phyloP scores from a whole-genome alignment of 2,113 vertebrate species.

The Macrotis lagotis region DNA sequence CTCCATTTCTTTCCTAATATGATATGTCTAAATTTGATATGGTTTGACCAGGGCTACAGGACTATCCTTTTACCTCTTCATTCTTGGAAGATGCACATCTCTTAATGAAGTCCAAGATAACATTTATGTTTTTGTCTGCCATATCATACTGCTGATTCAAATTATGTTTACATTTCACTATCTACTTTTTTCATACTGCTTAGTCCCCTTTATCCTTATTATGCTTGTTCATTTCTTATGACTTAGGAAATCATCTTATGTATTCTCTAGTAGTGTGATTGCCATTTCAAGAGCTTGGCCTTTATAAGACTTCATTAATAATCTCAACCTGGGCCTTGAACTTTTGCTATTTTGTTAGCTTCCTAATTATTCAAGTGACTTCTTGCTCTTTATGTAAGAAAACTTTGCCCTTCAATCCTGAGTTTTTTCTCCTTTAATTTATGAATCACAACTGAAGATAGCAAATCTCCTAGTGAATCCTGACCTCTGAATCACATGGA shows the following conservation, averaged over 20 bases:
- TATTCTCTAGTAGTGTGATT: not conserved
- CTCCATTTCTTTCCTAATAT: not conserved
- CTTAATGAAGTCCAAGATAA: not conserved
- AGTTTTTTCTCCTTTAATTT: too few relatives aligned
- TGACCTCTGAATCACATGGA: too few relatives aligned
- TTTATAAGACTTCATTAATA: too few relatives aligned
- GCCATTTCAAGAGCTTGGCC: too few relatives aligned
- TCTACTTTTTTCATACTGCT: not conserved
- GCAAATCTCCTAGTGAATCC: too few relatives aligned
- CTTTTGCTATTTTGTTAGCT: too few relatives aligned
- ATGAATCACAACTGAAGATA: too few relatives aligned
- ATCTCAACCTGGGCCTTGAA: too few relatives aligned
- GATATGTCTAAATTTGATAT: not conserved
- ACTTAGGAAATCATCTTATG: too few relatives aligned
- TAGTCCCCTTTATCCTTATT: not conserved
- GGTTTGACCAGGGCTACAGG: not conserved
- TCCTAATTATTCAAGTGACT: too few relatives aligned
- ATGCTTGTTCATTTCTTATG: not conserved
- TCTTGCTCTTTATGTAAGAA: too few relatives aligned
- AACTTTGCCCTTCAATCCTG: too few relatives aligned
- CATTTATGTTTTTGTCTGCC: not conserved
- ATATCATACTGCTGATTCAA: not conserved
- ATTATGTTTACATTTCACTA: not conserved
- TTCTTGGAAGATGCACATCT: not conserved
- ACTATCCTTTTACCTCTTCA: not conserved